phyloP scores from a whole-genome alignment of 2,888 invertebrate genomes.

The Sminthurinus aureus region DNA sequence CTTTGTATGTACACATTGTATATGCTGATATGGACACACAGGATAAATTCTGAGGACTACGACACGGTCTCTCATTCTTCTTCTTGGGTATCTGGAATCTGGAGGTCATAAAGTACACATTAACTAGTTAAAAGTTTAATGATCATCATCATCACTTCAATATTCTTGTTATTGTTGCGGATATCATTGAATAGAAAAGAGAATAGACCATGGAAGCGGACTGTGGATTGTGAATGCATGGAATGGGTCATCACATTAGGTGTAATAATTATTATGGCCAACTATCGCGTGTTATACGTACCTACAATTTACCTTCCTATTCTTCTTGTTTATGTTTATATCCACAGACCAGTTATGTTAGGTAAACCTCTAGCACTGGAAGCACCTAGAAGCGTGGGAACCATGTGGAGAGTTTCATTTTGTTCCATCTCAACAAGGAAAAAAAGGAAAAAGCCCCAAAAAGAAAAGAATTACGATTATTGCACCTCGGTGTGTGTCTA shows the following conservation, averaged over 20 bases:
- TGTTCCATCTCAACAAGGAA: neutral
- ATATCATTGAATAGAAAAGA: neutral
- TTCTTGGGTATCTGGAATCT: constrained; percentile 16
- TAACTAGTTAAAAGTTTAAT: no score
- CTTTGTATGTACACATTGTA: neutral
- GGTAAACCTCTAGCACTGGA: neutral
- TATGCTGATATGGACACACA: neutral
- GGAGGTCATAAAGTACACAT: constrained; percentile 22
- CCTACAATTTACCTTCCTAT: no score
- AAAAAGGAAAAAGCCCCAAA: constrained; percentile 17
- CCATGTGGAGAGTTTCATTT: constrained; percentile 25
- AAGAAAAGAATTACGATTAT: constrained; percentile 58
- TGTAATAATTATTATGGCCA: constrained; percentile 18
- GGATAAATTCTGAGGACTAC: no score
- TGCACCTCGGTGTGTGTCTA: constrained; percentile 51
- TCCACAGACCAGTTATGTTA: no score
- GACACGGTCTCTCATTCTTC: no score
- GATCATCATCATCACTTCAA: no score
- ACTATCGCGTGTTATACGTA: no score
- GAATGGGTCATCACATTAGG: constrained; percentile 24
- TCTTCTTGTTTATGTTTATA: constrained; percentile 11
- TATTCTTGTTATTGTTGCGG: constrained; percentile 15
- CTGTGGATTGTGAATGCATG: neutral
- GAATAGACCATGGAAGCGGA: neutral
- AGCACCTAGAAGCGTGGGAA: constrained; percentile 27